These are phyloP conservation scores for Chloroceryle aenea DNA, from an alignment of 2,113 vertebrate species.

Conservation along the genomic window DNA sequence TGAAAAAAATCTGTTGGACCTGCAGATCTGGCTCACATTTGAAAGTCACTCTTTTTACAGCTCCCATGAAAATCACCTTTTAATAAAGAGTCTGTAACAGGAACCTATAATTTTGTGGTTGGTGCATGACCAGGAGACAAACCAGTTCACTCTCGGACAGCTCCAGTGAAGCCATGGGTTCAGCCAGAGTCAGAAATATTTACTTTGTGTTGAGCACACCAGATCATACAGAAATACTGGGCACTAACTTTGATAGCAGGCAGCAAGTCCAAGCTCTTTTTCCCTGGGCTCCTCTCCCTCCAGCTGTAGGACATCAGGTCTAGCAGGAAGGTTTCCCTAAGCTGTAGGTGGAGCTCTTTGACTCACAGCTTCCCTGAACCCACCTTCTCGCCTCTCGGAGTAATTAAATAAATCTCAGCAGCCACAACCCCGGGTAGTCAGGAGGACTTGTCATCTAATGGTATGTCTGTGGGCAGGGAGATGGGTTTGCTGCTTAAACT, in stretches of 20 bases:
- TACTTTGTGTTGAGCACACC: neutral
- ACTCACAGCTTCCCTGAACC: neutral
- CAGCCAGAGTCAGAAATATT: neutral
- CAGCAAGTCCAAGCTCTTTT: accelerated
- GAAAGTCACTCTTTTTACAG: neutral
- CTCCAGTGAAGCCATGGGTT: neutral
- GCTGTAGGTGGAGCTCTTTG: neutral
- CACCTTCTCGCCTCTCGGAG: neutral
- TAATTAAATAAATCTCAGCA: neutral
- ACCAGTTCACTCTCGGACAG: neutral
- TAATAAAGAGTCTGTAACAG: neutral
- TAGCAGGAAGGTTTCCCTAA: neutral
- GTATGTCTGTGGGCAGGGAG: neutral
- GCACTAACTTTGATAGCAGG: neutral
- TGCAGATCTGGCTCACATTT: constrained; percentile 19
- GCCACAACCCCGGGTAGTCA: accelerated
- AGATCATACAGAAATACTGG: neutral
- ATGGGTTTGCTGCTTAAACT: accelerated
- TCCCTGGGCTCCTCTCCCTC: neutral
- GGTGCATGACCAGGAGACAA: neutral
- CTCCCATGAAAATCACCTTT: neutral
- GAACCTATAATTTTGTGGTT: neutral
- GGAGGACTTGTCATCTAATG: accelerated
- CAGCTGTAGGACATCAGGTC: accelerated
- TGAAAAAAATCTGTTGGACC: neutral